These are phyloP conservation scores for Anableps anableps DNA, from an alignment of 2,797 vertebrate genomes.

Conservation along the genomic window DNA sequence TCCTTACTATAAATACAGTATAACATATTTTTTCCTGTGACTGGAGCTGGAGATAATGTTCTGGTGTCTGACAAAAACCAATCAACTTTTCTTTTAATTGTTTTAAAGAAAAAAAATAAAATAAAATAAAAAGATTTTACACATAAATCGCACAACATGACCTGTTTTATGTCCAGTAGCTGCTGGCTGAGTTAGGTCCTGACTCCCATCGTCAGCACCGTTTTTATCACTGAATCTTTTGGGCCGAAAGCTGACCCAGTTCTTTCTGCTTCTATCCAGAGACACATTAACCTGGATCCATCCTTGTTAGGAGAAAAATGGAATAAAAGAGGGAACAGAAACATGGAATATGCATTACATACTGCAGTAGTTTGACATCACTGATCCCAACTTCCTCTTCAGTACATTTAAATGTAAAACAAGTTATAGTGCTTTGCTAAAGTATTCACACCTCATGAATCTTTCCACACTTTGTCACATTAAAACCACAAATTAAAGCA, in stretches of 20 bases:
- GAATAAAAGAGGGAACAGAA: not conserved
- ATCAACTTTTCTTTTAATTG: too few species aligned
- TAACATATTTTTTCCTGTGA: too few species aligned
- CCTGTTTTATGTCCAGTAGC: not conserved
- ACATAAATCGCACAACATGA: not conserved
- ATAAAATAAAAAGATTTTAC: not conserved
- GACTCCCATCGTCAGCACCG: not conserved
- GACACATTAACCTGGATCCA: not conserved
- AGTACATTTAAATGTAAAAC: not conserved
- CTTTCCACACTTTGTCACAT: not conserved
- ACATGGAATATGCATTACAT: not conserved
- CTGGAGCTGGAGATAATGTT: too few species aligned
- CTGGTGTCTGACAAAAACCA: too few species aligned
- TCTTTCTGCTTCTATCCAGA: not conserved
- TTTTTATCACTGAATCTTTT: not conserved
- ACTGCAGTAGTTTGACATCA: not conserved
- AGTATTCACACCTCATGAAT: not conserved
- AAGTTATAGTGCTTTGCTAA: not conserved
- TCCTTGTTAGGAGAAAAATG: not conserved
- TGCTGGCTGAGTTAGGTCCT: not conserved
- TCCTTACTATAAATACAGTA: too few species aligned
- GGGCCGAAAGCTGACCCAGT: not conserved
- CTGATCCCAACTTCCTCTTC: not conserved
- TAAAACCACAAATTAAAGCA: not conserved
- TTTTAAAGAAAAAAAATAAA: too few species aligned